Percentiles rank a stretch among this genome's conserved stretches.
These are phyloP conservation scores for Tapera naevia DNA, from an alignment of 2,797 vertebrate species.

Conservation along the genomic window DNA sequence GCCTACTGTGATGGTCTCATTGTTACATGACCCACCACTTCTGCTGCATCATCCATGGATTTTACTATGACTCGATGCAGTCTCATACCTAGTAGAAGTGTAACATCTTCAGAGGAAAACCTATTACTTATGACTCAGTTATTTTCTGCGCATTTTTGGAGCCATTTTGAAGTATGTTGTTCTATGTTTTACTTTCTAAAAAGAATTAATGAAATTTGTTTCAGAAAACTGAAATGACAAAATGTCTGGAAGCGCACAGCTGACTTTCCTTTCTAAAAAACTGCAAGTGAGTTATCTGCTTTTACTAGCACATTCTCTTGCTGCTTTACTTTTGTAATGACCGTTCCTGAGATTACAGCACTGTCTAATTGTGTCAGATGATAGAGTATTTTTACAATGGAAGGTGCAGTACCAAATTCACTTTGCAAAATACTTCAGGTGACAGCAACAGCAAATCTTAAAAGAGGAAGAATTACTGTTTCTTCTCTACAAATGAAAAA, in stretches of 20 bases:
- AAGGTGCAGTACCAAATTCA: background rate
- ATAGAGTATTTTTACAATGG: background rate
- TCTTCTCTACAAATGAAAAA: background rate
- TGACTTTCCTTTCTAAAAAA: background rate
- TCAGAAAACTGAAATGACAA: background rate
- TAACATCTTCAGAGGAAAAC: background rate
- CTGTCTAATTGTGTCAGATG: background rate
- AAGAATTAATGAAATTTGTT: background rate
- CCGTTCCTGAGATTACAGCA: background rate
- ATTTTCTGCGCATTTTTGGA: background rate
- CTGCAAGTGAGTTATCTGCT: background rate
- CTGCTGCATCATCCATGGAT: background rate
- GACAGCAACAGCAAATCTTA: background rate
- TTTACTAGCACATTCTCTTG: background rate
- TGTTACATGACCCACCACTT: background rate
- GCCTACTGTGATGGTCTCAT: background rate
- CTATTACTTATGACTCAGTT: background rate
- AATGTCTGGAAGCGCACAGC: background rate
- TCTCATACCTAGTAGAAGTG: background rate
- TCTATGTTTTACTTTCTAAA: background rate
- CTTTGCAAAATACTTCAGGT: background rate
- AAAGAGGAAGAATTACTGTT: background rate
- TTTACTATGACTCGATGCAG: background rate
- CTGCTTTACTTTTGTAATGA: background rate
- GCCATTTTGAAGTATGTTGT: background rate